Evolutionary conservation across 2,888 invertebrate genomes (phyloP).

Genomic region (Xanthorhoe designata): DNA sequence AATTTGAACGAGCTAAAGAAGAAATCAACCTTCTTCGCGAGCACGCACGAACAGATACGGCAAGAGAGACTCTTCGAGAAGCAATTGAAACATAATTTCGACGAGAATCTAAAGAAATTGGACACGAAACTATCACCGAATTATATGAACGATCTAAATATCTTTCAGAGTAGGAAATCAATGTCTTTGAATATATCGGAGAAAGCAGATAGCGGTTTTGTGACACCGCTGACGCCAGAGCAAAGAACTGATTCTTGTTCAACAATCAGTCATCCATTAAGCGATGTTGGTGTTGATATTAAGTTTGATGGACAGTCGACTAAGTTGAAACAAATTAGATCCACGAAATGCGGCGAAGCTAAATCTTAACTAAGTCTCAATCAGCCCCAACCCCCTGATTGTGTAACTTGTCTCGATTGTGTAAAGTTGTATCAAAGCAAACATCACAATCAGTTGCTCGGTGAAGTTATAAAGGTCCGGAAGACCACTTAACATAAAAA

Average conservation of each 20-base stretch:
- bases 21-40: conserved; percentile 86
- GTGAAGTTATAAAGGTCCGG: too few species aligned
- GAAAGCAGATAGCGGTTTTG: conserved; percentile 86
- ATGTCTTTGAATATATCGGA: conserved; percentile 72
- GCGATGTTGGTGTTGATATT: conserved; percentile 92
- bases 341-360: conserved; percentile 58
- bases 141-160: conserved; percentile 65
- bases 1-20: conserved; percentile 40
- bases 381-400: too few species aligned
- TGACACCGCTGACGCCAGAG: conserved; percentile 87
- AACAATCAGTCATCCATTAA: conserved; percentile 88
- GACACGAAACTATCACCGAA: conserved; percentile 65
- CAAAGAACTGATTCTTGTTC: conserved; percentile 72
- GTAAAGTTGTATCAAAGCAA: too few species aligned
- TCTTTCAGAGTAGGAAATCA: conserved; percentile 69
- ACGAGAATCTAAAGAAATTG: conserved; percentile 71
- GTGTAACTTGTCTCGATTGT: too few species aligned
- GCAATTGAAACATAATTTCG: conserved; percentile 79
- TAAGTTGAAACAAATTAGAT: conserved; percentile 90
- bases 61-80: conserved; percentile 86
- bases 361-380: conserved; percentile 36
- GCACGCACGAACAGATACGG: conserved; percentile 88
- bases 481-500: too few species aligned
- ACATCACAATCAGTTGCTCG: too few species aligned
- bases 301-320: conserved; percentile 92